phyloP scores from a whole-genome alignment of 2,113 vertebrate genomes.

The Baryphthengus martii region DNA sequence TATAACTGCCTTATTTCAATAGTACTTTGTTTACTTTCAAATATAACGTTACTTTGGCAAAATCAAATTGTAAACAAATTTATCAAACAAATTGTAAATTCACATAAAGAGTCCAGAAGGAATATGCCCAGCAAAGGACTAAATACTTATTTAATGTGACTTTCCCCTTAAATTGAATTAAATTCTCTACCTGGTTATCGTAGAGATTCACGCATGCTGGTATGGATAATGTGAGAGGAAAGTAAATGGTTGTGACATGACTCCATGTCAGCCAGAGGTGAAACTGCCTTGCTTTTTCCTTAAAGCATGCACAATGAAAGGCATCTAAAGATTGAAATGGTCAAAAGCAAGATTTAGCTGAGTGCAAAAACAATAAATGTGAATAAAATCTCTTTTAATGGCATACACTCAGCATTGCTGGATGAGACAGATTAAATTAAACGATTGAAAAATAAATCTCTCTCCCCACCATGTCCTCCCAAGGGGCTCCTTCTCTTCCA shows the following conservation, averaged over 20 bases:
- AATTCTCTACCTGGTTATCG: neutral
- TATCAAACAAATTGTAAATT: neutral
- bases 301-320: neutral
- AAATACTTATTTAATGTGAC: neutral
- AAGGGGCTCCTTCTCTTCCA: neutral
- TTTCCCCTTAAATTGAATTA: neutral
- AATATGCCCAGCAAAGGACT: neutral
- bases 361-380: neutral
- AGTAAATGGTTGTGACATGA: neutral
- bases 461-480: neutral
- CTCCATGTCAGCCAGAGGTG: neutral
- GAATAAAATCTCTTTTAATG: neutral
- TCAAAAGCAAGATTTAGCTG: neutral
- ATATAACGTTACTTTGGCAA: neutral
- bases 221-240: neutral
- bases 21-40: neutral
- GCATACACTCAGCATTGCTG: neutral
- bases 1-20: neutral
- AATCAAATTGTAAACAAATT: neutral
- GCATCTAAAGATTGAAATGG: neutral
- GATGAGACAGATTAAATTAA: neutral
- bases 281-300: neutral
- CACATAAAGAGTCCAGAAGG: accelerated
- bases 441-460: neutral
- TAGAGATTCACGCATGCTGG: neutral